Evolutionary conservation across 2,113 vertebrate genomes (phyloP), one percentile per base, ranked within the genome.

Genomic region (Sinocyclocheilus grahami): DNA sequence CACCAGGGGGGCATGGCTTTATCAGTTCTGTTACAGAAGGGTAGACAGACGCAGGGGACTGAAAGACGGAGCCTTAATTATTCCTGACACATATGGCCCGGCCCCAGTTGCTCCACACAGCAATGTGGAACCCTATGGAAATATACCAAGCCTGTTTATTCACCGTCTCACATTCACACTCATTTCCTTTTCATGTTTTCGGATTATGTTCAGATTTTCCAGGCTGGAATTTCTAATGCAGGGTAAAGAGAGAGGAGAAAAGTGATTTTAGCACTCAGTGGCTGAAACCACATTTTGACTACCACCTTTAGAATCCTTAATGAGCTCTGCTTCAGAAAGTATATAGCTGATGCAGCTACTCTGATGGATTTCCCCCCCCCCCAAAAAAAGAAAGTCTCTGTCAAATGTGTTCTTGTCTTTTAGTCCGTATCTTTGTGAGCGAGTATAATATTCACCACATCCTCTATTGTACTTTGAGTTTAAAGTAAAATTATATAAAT

Each of bases 181-280:
- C 80, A 92, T 91, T 93, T 93, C 90, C 92, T 93, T 91, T 91
- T 92, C 85, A 91, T 92, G 92, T 93, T 92, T 90, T 87, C 67
- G 58, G 84, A 82, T 89, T 86, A 85, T 67, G 27, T 91, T 93
- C 91, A 93, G 78, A 91, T 83, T 94, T 93, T 95, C 93, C 93
- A 93, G 69, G 80, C 75, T 91, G 87, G 89, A 89, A 86, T 83
- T 76, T 91, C 39, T 58, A 86, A 87, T 78, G 77, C 63, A 24
- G 65, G 33, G 83, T 69, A 84, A 86, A 83, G 83, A n/a, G 22
- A 58, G 33, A 82, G 48, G 37, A 58, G 86, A 65, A 62, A 53
- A 76, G 84, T 20, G 81, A 82, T 53, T 58, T 84, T 79, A 20
- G 37, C 58, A 72, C 48, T 69, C 33, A 30, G 74, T 77, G 37